phyloP scores from a whole-genome alignment of 2,888 invertebrate species.

The Himalopsyche anomala region DNA sequence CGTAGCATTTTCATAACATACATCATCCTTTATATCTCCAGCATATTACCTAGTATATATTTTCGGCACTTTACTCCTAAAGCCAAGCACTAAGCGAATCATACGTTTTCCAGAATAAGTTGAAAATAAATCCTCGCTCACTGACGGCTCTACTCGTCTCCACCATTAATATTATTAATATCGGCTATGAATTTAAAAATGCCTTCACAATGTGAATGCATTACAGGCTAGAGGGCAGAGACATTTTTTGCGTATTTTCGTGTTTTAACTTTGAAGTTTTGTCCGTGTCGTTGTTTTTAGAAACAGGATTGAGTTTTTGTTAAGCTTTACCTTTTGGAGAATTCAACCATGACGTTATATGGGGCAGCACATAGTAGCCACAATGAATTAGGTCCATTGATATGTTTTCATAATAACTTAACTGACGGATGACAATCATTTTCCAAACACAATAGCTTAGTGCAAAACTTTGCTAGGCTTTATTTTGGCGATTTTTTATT shows the following conservation, averaged over 20 bases:
- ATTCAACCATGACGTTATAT: neutral
- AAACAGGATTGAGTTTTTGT: neutral
- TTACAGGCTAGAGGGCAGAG: conserved; percentile 39
- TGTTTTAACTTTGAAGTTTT: conserved; percentile 47
- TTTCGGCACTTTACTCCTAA: conserved; percentile 41
- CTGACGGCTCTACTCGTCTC: conserved; percentile 50
- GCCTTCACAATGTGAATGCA: conserved; percentile 56
- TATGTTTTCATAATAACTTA: neutral
- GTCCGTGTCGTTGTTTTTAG: neutral
- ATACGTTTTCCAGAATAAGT: conserved; percentile 54
- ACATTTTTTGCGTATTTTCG: conserved; percentile 26
- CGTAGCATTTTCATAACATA: neutral
- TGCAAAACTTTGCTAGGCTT: too few species aligned
- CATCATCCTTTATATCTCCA: conserved; percentile 43
- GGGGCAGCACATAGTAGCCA: neutral
- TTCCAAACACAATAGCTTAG: too few species aligned
- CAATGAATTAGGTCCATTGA: neutral
- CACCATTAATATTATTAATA: conserved; percentile 63
- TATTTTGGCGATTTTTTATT: too few species aligned
- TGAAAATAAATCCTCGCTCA: conserved; percentile 45
- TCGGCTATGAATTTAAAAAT: conserved; percentile 64
- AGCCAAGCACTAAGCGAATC: conserved; percentile 44
- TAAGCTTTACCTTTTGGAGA: neutral
- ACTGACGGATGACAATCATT: too few species aligned
- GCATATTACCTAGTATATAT: conserved; percentile 49